Evolutionary conservation across 2,888 invertebrate species (phyloP).

Genomic region (Nebria brevicollis): DNA sequence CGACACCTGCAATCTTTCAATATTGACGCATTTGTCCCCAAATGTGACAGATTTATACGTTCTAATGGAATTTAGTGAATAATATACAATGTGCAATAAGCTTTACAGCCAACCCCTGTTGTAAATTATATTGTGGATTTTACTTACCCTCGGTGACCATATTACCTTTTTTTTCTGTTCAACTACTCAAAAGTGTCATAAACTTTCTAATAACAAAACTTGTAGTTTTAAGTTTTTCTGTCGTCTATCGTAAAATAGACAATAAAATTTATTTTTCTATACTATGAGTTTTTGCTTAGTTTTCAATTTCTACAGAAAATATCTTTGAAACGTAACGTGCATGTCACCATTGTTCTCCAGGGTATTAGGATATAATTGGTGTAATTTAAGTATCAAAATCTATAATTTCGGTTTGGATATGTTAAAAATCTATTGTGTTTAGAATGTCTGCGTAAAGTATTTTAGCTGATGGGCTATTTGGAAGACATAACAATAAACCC

Average conservation of each 20-base stretch:
- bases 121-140: slow-evolving; percentile 31
- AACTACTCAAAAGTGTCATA: not conserved
- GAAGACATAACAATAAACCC: not conserved
- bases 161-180: not conserved
- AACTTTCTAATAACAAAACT: slow-evolving; percentile 10
- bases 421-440: not conserved
- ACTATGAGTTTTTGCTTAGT: not conserved
- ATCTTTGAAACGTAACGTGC: too few relatives aligned
- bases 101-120: slow-evolving; percentile 16
- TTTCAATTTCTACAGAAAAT: not conserved
- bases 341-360: too few relatives aligned
- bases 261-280: slow-evolving; percentile 13
- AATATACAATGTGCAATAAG: slow-evolving; percentile 24
- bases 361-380: too few relatives aligned
- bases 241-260: not conserved
- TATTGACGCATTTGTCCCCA: slow-evolving; percentile 23
- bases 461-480: not conserved
- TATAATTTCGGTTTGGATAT: too few relatives aligned
- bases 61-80: slow-evolving; percentile 23
- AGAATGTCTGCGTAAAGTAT: not conserved
- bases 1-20: slow-evolving; percentile 32
- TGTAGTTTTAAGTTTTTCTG: not conserved
- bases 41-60: slow-evolving; percentile 27
- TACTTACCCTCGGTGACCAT: not conserved
- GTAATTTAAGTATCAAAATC: too few relatives aligned